phyloP scores from a whole-genome alignment of 2,113 vertebrate species.

The Chloebia gouldiae region DNA sequence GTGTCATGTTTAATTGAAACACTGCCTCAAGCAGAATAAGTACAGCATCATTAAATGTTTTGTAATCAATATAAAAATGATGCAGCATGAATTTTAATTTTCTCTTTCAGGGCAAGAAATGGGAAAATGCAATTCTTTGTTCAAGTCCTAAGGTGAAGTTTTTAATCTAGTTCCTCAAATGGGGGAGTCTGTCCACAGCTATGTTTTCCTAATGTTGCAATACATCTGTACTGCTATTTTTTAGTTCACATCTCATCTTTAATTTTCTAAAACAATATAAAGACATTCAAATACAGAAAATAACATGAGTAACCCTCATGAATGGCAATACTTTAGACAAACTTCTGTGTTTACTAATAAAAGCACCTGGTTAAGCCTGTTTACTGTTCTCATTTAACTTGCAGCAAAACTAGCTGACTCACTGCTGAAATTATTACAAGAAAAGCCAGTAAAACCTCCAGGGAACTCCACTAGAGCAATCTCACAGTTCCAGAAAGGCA shows the following conservation, averaged over 20 bases:
- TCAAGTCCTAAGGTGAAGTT: not conserved
- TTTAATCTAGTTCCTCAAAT: not conserved
- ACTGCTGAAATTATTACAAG: not conserved
- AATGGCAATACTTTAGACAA: not conserved
- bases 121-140: not conserved
- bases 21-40: not conserved
- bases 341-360: not conserved
- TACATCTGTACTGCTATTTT: not conserved
- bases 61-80: not conserved
- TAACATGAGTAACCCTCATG: not conserved
- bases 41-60: not conserved
- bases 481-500: not conserved
- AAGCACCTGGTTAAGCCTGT: not conserved
- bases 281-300: not conserved
- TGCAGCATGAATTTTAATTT: not conserved
- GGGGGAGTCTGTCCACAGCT: not conserved
- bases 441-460: not conserved
- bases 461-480: not conserved
- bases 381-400: not conserved
- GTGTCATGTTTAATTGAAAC: not conserved
- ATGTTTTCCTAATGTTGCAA: not conserved
- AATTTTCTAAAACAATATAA: not conserved
- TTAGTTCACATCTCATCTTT: not conserved
- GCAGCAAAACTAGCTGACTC: not conserved
- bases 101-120: not conserved